Base-by-base conservation (phyloP, 2,888 invertebrate genomes). In the Xanthostigma xanthostigma region DNA sequence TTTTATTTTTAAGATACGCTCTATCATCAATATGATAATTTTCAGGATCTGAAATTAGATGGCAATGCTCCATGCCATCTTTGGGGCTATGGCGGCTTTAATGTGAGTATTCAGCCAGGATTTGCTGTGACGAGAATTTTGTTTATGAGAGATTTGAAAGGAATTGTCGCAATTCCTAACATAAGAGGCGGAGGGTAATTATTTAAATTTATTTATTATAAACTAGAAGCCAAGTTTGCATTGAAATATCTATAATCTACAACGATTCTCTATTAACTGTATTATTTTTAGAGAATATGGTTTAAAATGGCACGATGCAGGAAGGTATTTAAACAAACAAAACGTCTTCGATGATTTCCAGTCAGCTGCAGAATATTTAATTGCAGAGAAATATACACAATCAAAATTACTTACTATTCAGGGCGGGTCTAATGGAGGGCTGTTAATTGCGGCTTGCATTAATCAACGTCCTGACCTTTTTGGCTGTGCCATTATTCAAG, bases 41-140 rank as follows among this genome's bases (percentile, higher is more conserved):
- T 61, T 8, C 62, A 86, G 85, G 76, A 73, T 50, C 59, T 84
- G 11, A 65, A 72, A 8, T 67, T 68, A 53, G 79, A 88, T 66
- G 81, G 85, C 4, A 70, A 75, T n/a, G 78, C 78, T 61, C 91
- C 95, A 0, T 85, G 89, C 53, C 71, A 95, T 42, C 69, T 98
- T 36, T 96, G 96, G 67, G 97, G 95, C 12, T 97, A 97, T 67
- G 97, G 97, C 48, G 97, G 97, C 1, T 98, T 98, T 68, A 95
- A 93, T 70, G 81, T 92, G 56, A 87, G 89, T 64, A 73, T 95
- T 55, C 85, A 86, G 62, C 96, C 97, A 6, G 77, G 78, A 45
- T 98, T 97, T 71, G 87, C 88, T 57, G 80, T 93, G 34, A 83
- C 85, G 11, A 75, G 92, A 48, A 68, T 95, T 36, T 80, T 93